A percentile compares a stretch with the other conserved stretches of the same genome.
phyloP scores from a whole-genome alignment of 2,888 invertebrate genomes.

The Idaea straminata region DNA sequence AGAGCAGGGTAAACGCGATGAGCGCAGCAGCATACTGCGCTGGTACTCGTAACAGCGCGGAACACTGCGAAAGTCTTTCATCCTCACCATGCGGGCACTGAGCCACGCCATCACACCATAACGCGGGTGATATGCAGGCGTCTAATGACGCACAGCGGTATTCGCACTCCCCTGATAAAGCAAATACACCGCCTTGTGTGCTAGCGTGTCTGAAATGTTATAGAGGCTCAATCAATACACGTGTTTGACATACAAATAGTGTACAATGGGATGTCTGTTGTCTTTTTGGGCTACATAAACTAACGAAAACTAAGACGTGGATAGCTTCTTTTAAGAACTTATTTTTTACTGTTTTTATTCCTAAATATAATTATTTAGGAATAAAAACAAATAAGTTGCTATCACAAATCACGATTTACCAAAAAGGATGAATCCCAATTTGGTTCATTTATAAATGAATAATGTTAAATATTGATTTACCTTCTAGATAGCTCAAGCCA shows the following conservation, averaged over 20 bases:
- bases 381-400: no score
- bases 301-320: neutral
- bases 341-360: neutral
- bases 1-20: constrained; percentile 71
- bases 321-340: neutral
- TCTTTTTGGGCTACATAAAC: neutral
- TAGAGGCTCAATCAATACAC: neutral
- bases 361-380: no score
- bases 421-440: no score
- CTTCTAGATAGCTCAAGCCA: constrained; percentile 90
- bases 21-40: constrained; percentile 84
- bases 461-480: constrained; percentile 33
- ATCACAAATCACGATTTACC: no score
- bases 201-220: constrained; percentile 71
- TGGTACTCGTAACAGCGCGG: constrained; percentile 87
- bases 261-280: neutral
- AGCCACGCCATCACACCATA: constrained; percentile 89
- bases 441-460: no score
- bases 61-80: constrained; percentile 89
- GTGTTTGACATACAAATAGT: neutral
- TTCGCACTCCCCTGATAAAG: constrained; percentile 85
- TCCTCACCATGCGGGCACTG: constrained; percentile 91
- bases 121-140: constrained; percentile 88
- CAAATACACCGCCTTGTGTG: constrained; percentile 76
- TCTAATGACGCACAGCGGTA: constrained; percentile 89